Evolutionary conservation across 2,113 vertebrate species (phyloP).

Genomic region (Cairina moschata): DNA sequence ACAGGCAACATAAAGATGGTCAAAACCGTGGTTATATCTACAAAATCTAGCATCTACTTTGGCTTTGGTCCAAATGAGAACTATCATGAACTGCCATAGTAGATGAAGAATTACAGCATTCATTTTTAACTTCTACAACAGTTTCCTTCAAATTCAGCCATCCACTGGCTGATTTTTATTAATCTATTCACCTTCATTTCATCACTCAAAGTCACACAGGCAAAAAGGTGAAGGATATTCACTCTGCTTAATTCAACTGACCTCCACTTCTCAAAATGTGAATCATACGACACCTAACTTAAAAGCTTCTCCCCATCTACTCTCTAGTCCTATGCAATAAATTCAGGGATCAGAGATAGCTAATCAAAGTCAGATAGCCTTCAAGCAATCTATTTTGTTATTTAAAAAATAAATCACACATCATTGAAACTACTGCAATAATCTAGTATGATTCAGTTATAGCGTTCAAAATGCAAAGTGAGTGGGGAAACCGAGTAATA

Average conservation of each 20-base stretch:
- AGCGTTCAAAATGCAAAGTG: not conserved
- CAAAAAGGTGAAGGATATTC: not conserved
- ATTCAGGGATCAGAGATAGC: not conserved
- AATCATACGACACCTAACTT: not conserved
- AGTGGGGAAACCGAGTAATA: not conserved
- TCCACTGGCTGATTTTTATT: not conserved
- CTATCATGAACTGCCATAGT: not conserved
- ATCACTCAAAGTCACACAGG: not conserved
- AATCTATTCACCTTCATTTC: not conserved
- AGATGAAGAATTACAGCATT: not conserved
- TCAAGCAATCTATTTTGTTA: not conserved
- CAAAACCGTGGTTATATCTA: not conserved
- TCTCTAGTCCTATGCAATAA: not conserved
- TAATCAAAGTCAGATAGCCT: not conserved
- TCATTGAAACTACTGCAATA: not conserved
- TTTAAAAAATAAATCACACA: not conserved
- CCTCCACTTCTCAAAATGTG: not conserved
- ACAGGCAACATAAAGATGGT: not conserved
- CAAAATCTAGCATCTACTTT: not conserved
- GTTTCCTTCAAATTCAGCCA: not conserved
- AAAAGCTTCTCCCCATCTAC: not conserved
- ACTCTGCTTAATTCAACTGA: not conserved
- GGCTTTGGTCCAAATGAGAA: not conserved
- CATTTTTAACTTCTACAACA: not conserved
- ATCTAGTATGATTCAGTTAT: not conserved